A percentile compares a stretch with the other conserved stretches of the same genome.
These are phyloP conservation scores for Apotomis capreana DNA, from an alignment of 2,888 invertebrate species.

Conservation along the genomic window DNA sequence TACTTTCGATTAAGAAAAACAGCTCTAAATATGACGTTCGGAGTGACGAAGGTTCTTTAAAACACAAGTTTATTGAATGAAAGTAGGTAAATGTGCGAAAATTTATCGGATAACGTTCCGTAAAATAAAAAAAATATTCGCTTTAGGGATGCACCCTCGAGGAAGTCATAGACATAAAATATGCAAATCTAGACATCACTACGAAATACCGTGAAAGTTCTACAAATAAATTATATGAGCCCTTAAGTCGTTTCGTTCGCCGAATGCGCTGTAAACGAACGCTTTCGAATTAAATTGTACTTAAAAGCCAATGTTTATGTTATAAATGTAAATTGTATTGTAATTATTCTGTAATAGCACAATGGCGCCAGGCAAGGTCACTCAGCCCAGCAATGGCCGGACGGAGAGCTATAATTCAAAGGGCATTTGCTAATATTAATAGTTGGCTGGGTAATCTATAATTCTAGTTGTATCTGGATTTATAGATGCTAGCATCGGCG, in stretches of 20 bases:
- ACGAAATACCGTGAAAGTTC: not conserved
- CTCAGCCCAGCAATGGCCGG: constrained; percentile 44
- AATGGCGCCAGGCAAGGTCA: constrained; percentile 46
- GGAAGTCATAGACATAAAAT: no score
- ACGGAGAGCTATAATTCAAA: constrained; percentile 56
- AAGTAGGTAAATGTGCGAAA: no score
- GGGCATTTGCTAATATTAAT: constrained; percentile 69
- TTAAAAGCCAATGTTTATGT: constrained; percentile 11
- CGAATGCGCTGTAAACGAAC: constrained; percentile 2
- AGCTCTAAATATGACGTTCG: no score
- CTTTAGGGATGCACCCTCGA: no score
- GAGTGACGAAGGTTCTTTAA: no score
- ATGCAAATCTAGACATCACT: no score
- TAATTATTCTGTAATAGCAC: constrained; percentile 37
- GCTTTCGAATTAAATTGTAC: constrained; percentile 13
- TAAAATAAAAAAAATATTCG: no score
- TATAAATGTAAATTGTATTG: constrained; percentile 37
- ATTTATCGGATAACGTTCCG: no score
- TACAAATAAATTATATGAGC: not conserved
- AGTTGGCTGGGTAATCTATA: constrained; percentile 63
- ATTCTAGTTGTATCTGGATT: constrained; percentile 69
- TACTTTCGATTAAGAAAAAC: no score
- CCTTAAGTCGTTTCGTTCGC: not conserved
- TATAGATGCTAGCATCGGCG: constrained; percentile 71
- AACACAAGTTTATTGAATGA: no score